A percentile compares a stretch with the other conserved stretches of the same genome.
These are phyloP conservation scores for Micromussa lordhowensis DNA, from an alignment of 92 coral and sea anemone species.

Conservation along the genomic window DNA sequence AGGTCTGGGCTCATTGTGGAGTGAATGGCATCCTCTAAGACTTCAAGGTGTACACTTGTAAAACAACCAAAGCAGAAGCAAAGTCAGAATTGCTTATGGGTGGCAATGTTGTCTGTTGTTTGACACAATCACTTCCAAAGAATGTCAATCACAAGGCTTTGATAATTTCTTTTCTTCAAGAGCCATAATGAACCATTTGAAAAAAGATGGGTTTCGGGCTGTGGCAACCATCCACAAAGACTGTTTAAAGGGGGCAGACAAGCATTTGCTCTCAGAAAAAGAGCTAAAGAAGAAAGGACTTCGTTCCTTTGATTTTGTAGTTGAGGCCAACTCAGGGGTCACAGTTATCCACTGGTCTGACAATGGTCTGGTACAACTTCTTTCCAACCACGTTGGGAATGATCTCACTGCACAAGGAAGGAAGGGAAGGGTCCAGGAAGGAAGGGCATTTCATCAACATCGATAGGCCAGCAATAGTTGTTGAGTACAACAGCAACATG, in stretches of 20 bases:
- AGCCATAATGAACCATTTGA: constrained; percentile 32
- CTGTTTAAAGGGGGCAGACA: constrained; percentile 5
- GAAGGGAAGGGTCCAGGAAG: background rate
- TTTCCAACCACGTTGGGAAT: constrained; percentile 38
- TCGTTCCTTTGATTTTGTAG: background rate
- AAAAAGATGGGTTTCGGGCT: constrained; percentile 19
- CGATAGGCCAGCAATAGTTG: background rate
- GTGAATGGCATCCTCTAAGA: constrained; percentile 39
- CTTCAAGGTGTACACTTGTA: constrained; percentile 42
- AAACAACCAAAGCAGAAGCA: background rate
- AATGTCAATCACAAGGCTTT: constrained; percentile 41
- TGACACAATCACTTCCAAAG: constrained; percentile 27
- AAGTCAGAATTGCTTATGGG: constrained; percentile 36
- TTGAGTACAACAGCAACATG: background rate
- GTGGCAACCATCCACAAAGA: background rate
- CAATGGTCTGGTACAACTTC: constrained; percentile 33
- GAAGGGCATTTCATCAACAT: background rate
- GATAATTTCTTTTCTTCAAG: constrained; percentile 52
- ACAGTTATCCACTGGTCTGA: constrained; percentile 20
- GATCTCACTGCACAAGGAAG: background rate
- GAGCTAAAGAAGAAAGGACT: constrained; percentile 41
- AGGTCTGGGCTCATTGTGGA: constrained; percentile 21
- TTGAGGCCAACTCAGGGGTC: background rate
- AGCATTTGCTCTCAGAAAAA: background rate
- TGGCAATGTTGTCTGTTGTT: constrained; percentile 40